These are phyloP conservation scores for Melikaiella ostensackeni DNA, from an alignment of 2,888 invertebrate species.

Conservation along the genomic window DNA sequence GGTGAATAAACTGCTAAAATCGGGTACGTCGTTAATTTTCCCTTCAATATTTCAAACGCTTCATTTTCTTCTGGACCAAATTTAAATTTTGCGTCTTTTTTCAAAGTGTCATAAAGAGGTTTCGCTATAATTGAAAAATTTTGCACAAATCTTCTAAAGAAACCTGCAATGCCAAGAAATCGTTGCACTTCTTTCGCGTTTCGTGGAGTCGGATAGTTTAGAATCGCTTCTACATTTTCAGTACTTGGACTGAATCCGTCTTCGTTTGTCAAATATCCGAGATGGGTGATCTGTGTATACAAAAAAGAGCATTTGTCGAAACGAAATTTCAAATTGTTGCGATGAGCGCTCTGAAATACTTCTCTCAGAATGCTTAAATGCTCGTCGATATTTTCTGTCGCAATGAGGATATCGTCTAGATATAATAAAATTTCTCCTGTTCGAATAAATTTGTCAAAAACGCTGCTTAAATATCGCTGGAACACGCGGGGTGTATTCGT, in stretches of 20 bases:
- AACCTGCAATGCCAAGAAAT: constrained; percentile 20
- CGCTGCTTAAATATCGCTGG: too few relatives aligned
- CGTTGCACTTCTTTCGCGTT: constrained; percentile 19
- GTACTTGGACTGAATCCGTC: constrained; percentile 27
- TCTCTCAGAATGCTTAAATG: constrained; percentile 13
- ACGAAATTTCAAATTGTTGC: constrained; percentile 19
- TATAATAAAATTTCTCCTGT: constrained; percentile 30
- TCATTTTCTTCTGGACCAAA: too few relatives aligned
- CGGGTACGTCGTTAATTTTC: too few relatives aligned
- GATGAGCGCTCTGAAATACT: constrained; percentile 44
- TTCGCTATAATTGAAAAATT: too few relatives aligned
- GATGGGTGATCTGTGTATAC: constrained; percentile 13
- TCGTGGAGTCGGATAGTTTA: constrained; percentile 36
- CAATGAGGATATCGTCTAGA: constrained; percentile 40
- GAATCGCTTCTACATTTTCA: constrained; percentile 24
- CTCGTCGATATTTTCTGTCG: constrained; percentile 36
- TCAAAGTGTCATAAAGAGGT: too few relatives aligned
- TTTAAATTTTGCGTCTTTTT: too few relatives aligned
- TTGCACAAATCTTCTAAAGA: constrained; percentile 13
- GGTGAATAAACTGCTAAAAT: too few relatives aligned
- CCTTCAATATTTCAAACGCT: too few relatives aligned
- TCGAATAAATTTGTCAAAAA: neutral
- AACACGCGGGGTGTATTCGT: neutral
- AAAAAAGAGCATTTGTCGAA: constrained; percentile 32
- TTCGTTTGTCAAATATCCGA: constrained; percentile 16